A percentile compares a stretch with the other conserved stretches of the same genome.
Evolutionary conservation across 2,113 vertebrate species (phyloP).

Genomic region (Cichladusa arquata): DNA sequence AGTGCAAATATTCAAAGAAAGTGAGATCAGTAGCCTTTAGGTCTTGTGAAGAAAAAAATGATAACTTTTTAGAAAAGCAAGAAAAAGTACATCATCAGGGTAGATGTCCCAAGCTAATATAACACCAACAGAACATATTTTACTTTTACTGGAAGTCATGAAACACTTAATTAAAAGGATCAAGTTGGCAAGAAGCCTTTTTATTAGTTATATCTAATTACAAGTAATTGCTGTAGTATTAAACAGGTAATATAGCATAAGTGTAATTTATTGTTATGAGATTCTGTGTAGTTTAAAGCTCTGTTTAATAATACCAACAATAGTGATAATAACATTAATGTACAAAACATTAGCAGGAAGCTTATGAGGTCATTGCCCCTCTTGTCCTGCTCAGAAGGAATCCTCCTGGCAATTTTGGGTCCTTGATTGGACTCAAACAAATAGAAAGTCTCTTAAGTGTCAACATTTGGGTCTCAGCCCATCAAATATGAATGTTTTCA

Average conservation of each 20-base stretch:
- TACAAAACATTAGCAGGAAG: not conserved
- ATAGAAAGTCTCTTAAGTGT: not conserved
- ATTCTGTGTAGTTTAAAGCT: not conserved
- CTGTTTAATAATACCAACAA: not conserved
- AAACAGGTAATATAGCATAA: constrained; percentile 12
- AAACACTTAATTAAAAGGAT: constrained; percentile 40
- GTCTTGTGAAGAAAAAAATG: not conserved
- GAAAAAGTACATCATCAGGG: not conserved
- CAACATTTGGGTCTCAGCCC: not conserved
- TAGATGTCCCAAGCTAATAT: not conserved
- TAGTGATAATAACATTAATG: not conserved
- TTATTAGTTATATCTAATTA: constrained; percentile 44
- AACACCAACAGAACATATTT: not conserved
- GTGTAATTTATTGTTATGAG: constrained; percentile 27
- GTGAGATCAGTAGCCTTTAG: not conserved
- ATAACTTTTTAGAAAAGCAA: not conserved
- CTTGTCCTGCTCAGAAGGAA: not conserved
- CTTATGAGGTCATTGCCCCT: not conserved
- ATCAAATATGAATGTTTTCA: not conserved
- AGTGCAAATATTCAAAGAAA: not conserved
- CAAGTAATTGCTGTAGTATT: constrained; percentile 17
- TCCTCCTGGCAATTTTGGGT: not conserved
- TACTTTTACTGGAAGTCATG: not conserved
- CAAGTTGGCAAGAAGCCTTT: not conserved
- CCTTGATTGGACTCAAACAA: not conserved